Evolutionary conservation across 2,797 vertebrate species (phyloP).

Genomic region (Pampus argenteus): DNA sequence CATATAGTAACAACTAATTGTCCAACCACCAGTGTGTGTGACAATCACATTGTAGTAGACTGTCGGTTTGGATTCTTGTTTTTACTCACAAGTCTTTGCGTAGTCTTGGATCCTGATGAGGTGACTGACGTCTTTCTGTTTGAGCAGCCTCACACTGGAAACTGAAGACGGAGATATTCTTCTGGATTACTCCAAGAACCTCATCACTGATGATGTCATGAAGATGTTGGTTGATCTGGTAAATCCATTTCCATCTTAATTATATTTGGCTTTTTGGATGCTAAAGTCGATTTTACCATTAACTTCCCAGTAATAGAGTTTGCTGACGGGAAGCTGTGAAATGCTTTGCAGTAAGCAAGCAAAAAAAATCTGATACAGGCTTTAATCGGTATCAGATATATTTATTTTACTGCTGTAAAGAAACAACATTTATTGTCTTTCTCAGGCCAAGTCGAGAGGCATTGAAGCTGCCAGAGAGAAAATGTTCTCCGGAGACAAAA

Average conservation of each 20-base stretch:
- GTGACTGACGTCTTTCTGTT: constrained; percentile 33
- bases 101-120: background rate
- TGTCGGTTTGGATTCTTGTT: background rate
- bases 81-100: background rate
- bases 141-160: constrained; percentile 87
- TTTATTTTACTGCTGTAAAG: background rate
- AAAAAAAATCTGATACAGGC: no score
- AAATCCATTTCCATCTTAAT: constrained; percentile 54
- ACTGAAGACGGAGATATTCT: constrained; percentile 93
- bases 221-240: constrained; percentile 94
- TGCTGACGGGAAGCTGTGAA: background rate
- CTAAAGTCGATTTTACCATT: background rate
- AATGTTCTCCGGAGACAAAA: constrained; percentile 96
- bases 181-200: constrained; percentile 97
- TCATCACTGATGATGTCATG: constrained; percentile 92
- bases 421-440: constrained; percentile 13
- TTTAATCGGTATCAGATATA: background rate
- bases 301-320: background rate
- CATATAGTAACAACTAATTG: background rate
- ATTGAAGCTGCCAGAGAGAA: constrained; percentile 90
- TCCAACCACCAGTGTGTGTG: background rate
- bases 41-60: background rate
- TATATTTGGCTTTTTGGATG: background rate
- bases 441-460: constrained; percentile 92
- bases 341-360: no score